phyloP scores from a whole-genome alignment of 2,888 invertebrate species.

The Ctena decussata region DNA sequence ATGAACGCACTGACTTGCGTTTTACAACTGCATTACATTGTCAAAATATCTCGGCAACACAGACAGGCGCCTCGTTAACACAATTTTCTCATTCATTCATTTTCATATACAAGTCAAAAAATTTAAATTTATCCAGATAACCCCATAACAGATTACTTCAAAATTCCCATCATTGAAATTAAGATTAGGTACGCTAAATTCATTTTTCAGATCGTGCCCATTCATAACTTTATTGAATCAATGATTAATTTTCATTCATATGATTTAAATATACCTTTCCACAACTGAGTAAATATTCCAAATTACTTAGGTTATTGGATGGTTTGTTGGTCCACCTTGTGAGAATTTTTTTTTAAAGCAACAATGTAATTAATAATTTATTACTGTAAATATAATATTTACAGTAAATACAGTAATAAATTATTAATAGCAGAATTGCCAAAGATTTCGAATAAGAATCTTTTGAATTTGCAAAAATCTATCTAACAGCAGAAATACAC shows the following conservation, averaged over 20 bases:
- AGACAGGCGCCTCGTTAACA: not conserved
- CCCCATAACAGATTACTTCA: not conserved
- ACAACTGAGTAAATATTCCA: too few relatives aligned
- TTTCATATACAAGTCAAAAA: not conserved
- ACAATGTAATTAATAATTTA: too few relatives aligned
- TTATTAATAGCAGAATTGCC: too few relatives aligned
- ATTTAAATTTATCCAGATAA: slow-evolving; percentile 10
- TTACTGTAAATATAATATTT: too few relatives aligned
- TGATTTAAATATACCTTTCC: not conserved
- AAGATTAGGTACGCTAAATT: slow-evolving; percentile 22
- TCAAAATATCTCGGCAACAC: not conserved
- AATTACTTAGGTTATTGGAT: too few relatives aligned
- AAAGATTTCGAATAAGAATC: too few relatives aligned
- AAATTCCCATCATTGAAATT: not conserved
- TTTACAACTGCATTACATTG: not conserved
- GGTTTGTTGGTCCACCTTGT: too few relatives aligned
- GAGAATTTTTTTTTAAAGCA: too few relatives aligned
- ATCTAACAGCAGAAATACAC: too few relatives aligned
- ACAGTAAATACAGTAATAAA: too few relatives aligned
- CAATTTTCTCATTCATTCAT: not conserved
- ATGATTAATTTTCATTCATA: not conserved
- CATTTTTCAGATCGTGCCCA: slow-evolving; percentile 47
- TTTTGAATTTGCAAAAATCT: too few relatives aligned
- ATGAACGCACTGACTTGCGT: not conserved
- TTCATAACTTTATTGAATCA: slow-evolving; percentile 40